Percentiles rank a stretch among this genome's conserved stretches.
These are phyloP conservation scores for Hesperophylax magnus DNA, from an alignment of 1,140 invertebrate species.

Conservation along the genomic window DNA sequence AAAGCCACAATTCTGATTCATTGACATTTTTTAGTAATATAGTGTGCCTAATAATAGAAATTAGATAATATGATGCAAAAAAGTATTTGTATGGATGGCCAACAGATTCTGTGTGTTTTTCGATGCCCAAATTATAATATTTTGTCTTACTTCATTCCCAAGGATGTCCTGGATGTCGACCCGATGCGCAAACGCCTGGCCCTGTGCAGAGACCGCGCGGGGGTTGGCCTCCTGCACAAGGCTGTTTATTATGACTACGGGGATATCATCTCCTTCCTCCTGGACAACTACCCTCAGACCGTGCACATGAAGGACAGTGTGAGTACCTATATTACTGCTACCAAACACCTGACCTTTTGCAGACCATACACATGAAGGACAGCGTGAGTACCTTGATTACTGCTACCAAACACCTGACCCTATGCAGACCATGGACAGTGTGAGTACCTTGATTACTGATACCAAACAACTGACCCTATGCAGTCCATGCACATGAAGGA, in stretches of 20 bases:
- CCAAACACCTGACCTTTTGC: no score
- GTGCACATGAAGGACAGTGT: conserved; percentile 85
- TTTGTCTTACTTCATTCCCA: conserved; percentile 22
- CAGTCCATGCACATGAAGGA: conserved; percentile 81
- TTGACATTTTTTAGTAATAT: no score
- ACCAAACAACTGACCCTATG: conserved; percentile 84
- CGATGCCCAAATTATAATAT: no score
- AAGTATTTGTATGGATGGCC: no score
- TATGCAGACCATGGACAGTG: no score
- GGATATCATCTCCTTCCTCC: conserved; percentile 81
- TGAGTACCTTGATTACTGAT: no score
- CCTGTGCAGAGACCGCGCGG: conserved; percentile 80
- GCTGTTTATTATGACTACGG: conserved; percentile 82
- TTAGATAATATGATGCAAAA: no score
- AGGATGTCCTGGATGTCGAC: conserved; percentile 73
- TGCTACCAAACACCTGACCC: neutral
- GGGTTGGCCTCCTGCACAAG: conserved; percentile 84
- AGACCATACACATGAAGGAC: no score
- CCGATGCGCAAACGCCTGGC: conserved; percentile 75
- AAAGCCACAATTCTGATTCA: no score
- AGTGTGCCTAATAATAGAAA: no score
- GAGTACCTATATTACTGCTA: conserved; percentile 60
- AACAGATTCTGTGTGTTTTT: conserved; percentile 59
- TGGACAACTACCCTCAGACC: conserved; percentile 80
- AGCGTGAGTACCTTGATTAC: neutral